These are phyloP conservation scores for Petrocephalus zakoni DNA, from an alignment of 2,113 vertebrate genomes.

Conservation along the genomic window DNA sequence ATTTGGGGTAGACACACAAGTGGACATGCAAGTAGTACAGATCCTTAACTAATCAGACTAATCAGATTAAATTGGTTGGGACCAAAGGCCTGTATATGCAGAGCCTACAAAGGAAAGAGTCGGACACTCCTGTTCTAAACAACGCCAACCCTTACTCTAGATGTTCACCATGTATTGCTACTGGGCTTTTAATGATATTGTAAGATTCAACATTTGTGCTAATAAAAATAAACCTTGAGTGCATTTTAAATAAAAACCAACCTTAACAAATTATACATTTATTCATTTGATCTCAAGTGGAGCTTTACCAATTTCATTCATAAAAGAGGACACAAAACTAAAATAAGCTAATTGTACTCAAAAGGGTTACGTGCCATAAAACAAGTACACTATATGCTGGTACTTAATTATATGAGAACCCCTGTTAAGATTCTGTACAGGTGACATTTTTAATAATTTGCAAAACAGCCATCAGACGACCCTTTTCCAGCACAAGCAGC, in stretches of 20 bases:
- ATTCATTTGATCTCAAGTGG: background rate
- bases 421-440: background rate
- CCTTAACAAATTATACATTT: slow-evolving; percentile 3
- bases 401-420: background rate
- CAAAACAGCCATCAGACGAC: background rate
- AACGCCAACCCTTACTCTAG: background rate
- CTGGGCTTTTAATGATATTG: background rate
- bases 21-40: slow-evolving; percentile 1
- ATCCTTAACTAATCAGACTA: background rate
- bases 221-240: background rate
- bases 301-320: background rate
- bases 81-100: background rate
- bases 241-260: background rate
- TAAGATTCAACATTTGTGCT: background rate
- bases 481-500: background rate
- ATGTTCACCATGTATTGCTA: background rate
- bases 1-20: background rate
- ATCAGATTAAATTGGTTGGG: background rate
- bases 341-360: background rate
- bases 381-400: background rate
- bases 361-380: background rate
- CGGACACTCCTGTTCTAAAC: background rate
- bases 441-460: background rate
- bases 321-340: background rate
- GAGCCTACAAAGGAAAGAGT: background rate